Evolutionary conservation across 2,888 invertebrate species (phyloP), one percentile per base, ranked within the genome.

Genomic region (Nipponacmea schrenckii): DNA sequence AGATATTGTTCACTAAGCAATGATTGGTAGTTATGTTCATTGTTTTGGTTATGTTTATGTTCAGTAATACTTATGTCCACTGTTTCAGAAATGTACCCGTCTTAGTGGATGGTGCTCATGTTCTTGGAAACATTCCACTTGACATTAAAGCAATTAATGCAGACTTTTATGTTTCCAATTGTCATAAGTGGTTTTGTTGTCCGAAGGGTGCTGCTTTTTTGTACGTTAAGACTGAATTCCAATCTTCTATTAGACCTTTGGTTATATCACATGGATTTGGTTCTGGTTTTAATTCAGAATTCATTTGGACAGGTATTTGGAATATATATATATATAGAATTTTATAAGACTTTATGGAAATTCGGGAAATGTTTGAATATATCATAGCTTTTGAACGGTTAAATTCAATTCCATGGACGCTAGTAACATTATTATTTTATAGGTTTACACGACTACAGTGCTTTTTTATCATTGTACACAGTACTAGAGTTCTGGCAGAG

Each of bases 231-330:
- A 80, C 71, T 70, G 79, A 81, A 7, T 77, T 80, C 24, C 84
- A 87, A 74, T 8, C 66, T 0, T 69, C 71, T 24, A 81, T 82
- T 20, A 75, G 81, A 64, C 87, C 88, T n/a, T 77, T 85, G 24
- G 77, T 87, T 66, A 78, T 86, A 46, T 88, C 88, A 7, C 87
- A 87, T 82, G 88, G 88, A n/a, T 85, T 83, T 78, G 86, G 85
- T 10, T 84, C 84, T 20, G 88, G 88, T 0, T 87, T 88, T 72
- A 84, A 79, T 72, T 86, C 87, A 5, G 86, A 87, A 73, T 88
- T 86, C 75, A 81, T 86, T n/a, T 88, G 88, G 88, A 72, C 84
- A 82, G 88, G 88, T 86, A 75, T 71, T 45, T 31, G 10, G 39
- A 39, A 5, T 39, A 8, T 15, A 63, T 63, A 7, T 63, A 17